Evolutionary conservation across 2,888 invertebrate species (phyloP).

Genomic region (Hoplodrina ambigua): DNA sequence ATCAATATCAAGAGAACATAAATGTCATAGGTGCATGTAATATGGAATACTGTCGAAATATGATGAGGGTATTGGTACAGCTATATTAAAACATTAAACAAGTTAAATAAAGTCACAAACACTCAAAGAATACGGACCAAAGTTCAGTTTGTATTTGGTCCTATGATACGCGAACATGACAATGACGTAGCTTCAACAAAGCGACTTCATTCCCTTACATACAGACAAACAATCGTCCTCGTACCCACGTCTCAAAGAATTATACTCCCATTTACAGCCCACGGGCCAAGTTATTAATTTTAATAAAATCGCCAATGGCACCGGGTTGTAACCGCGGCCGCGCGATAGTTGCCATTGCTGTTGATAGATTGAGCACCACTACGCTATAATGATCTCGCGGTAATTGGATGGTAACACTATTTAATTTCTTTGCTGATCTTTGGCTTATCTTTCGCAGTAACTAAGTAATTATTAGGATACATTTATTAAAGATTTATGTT

Average conservation of each 20-base stretch:
- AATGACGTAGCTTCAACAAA: background rate
- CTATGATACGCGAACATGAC: background rate
- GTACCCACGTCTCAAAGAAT: constrained; percentile 16
- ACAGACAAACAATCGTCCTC: constrained; percentile 14
- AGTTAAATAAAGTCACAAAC: too few relatives aligned
- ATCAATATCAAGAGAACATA: too few relatives aligned
- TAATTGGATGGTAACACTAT: constrained; percentile 35
- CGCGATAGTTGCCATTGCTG: constrained; percentile 17
- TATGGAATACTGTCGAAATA: too few relatives aligned
- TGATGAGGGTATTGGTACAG: too few relatives aligned
- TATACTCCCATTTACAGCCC: constrained; percentile 45
- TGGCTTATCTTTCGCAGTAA: background rate
- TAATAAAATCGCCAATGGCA: constrained; percentile 64
- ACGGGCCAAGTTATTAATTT: constrained; percentile 67
- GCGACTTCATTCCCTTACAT: background rate
- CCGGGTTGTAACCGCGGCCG: background rate
- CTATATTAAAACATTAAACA: too few relatives aligned
- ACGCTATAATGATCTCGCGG: constrained; percentile 30
- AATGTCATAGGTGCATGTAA: too few relatives aligned
- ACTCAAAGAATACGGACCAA: too few relatives aligned
- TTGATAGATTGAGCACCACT: constrained; percentile 50
- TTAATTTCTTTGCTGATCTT: constrained; percentile 14
- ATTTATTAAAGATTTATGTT: background rate
- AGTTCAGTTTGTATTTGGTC: background rate
- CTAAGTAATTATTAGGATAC: background rate